Base-by-base conservation (phyloP, 2,888 invertebrate genomes). In the Fissipunctia ypsillon region DNA sequence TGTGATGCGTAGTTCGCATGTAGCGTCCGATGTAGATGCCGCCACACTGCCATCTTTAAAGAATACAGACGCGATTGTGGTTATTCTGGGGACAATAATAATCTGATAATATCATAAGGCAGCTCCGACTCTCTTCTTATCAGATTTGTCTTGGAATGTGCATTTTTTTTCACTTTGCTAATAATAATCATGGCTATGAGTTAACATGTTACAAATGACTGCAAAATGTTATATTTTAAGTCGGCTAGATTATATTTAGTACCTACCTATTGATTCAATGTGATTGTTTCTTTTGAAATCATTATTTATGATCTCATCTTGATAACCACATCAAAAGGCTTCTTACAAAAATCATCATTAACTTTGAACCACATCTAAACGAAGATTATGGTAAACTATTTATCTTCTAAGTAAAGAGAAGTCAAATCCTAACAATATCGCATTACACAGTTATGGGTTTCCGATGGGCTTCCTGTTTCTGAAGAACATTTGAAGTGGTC, bases 381-480 rank as follows among this genome's bases (percentile, higher is more conserved):
- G 19, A 50, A 71, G 22, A 19, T 56, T 56, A 22, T 52, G 28
- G 5, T n/a, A 31, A 64, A 64, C 31, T 60, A 14, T 25, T 57
- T 35, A 43, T 50, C n/a, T 43, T 57, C 25, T 54, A 61, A 61
- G 22, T 14, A 52, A 52, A 77, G 48, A 54, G n/a, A 22, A 52
- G n/a, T 0, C 9, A 43, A 61, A 70, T 59, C 45, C 60, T 61
- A 63, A 69, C 52, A 63, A 69, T 71, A 79, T 79, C 60, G 16
- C 28, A 69, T 78, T 65, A 76, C 73, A 63, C 22, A 38, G 71
- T 61, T 57, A 54, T 72, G 57, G 43, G 64, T 77, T 61, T 69
- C 64, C 60, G 61, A 73, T 60, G 73, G 38, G 69, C 38, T 85
- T 86, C 77, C 85, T 78, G 71, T 70, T 73, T 48, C 69, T 73